Evolutionary conservation across 37 sponge, comb jelly and placozoan species (phyloP).

Genomic region (Agelas oroides): DNA sequence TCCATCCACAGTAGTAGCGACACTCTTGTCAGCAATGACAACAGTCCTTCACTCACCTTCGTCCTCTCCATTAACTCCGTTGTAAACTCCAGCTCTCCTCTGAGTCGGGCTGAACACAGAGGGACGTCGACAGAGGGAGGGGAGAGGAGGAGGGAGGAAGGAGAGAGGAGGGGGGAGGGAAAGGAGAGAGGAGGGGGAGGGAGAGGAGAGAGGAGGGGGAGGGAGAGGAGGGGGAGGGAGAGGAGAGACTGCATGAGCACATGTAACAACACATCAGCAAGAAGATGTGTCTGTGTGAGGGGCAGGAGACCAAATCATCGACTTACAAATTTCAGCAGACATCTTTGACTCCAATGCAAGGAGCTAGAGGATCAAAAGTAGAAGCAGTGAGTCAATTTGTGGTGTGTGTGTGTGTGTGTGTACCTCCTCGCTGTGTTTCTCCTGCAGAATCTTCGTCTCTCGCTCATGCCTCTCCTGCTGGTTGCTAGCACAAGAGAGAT

Average conservation of each 20-base stretch:
- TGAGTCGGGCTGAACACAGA: neutral
- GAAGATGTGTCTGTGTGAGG: too few relatives aligned
- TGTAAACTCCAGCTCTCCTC: neutral
- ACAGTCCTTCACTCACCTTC: neutral
- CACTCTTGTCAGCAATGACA: too few relatives aligned
- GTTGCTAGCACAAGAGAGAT: neutral
- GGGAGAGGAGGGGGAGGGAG: too few relatives aligned
- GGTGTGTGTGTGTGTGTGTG: neutral
- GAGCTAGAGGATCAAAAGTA: neutral
- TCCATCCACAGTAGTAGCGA: too few relatives aligned
- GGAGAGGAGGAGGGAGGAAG: neutral
- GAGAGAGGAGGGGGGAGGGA: neutral
- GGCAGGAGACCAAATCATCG: too few relatives aligned
- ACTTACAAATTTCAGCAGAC: too few relatives aligned
- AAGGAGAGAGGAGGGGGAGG: neutral
- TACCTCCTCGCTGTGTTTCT: constrained; percentile 3
- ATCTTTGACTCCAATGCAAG: too few relatives aligned
- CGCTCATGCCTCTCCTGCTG: neutral
- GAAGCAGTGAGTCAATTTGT: too few relatives aligned
- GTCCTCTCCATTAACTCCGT: constrained; percentile 12
- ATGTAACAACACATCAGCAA: too few relatives aligned
- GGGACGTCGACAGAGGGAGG: neutral
- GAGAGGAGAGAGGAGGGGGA: neutral
- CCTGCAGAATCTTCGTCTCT: neutral
- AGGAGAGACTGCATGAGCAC: too few relatives aligned